Evolutionary conservation across 2,888 invertebrate genomes (phyloP).

Genomic region (Auanema sp.): DNA sequence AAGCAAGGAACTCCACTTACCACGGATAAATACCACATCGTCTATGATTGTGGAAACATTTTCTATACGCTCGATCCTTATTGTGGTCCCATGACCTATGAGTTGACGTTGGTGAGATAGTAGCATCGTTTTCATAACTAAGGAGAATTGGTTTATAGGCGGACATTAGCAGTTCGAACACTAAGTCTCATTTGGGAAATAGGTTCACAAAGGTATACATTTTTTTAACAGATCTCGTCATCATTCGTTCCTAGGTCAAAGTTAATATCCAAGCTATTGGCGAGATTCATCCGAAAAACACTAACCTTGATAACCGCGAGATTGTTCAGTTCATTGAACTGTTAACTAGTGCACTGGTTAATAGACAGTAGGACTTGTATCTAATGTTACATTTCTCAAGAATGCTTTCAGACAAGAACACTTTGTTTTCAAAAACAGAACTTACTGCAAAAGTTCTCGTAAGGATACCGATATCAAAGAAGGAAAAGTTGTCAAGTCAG

Average conservation of each 20-base stretch:
- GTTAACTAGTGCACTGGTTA: slow-evolving; percentile 8
- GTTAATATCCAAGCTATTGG: background rate
- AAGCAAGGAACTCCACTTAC: background rate
- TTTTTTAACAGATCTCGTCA: background rate
- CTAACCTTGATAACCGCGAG: slow-evolving; percentile 7
- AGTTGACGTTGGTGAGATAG: too few relatives aligned
- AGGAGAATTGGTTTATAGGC: too few relatives aligned
- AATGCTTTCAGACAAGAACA: slow-evolving; percentile 16
- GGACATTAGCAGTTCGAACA: slow-evolving; percentile 4
- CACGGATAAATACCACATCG: slow-evolving; percentile 2
- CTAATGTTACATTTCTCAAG: background rate
- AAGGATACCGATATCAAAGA: slow-evolving; percentile 19
- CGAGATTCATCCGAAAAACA: background rate
- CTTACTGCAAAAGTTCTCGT: slow-evolving; percentile 8
- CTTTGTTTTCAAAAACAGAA: slow-evolving; percentile 13
- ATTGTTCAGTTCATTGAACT: slow-evolving; percentile 19
- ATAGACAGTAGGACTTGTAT: slow-evolving; percentile 7
- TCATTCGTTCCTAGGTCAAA: background rate
- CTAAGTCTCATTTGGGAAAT: slow-evolving; percentile 5
- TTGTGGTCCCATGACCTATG: too few relatives aligned
- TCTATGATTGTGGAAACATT: slow-evolving; percentile 17
- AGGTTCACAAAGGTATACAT: slow-evolving; percentile 5
- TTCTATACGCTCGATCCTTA: background rate
- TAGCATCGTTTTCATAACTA: too few relatives aligned
- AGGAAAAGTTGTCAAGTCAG: slow-evolving; percentile 22